Percentiles rank a stretch among this genome's conserved stretches.
Evolutionary conservation across 2,888 invertebrate genomes (phyloP).

Genomic region (Tipula lateralis): DNA sequence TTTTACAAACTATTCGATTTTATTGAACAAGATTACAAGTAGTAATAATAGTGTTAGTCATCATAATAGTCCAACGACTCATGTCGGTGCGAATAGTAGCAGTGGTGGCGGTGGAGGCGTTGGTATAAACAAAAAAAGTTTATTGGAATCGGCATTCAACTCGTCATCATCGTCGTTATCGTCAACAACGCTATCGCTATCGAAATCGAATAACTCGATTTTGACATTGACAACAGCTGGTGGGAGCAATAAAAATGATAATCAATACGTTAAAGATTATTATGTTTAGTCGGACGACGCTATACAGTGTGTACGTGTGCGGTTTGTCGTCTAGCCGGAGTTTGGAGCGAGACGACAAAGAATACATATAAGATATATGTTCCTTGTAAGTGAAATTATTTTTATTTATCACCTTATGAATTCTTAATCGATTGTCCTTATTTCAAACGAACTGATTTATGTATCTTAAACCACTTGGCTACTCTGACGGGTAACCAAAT

Average conservation of each 20-base stretch:
- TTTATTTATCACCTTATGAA: too few relatives aligned
- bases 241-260: not conserved
- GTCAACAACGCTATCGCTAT: not conserved
- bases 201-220: not conserved
- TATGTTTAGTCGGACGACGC: not conserved
- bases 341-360: not conserved
- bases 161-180: not conserved
- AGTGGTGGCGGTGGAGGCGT: too few relatives aligned
- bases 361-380: not conserved
- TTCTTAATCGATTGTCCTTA: too few relatives aligned
- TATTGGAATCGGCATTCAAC: not conserved
- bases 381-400: not conserved
- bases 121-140: not conserved
- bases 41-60: not conserved
- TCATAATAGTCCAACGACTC: not conserved
- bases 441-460: too few relatives aligned
- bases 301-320: too few relatives aligned
- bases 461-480: too few relatives aligned
- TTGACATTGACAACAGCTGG: not conserved
- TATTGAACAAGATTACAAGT: constrained; percentile 28
- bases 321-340: too few relatives aligned
- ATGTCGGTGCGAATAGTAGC: not conserved
- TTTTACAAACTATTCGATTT: constrained; percentile 33
- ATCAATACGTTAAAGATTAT: constrained; percentile 26
- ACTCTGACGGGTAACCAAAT: too few relatives aligned